phyloP scores from a whole-genome alignment of 2,797 vertebrate species.

The Streptopelia turtur region DNA sequence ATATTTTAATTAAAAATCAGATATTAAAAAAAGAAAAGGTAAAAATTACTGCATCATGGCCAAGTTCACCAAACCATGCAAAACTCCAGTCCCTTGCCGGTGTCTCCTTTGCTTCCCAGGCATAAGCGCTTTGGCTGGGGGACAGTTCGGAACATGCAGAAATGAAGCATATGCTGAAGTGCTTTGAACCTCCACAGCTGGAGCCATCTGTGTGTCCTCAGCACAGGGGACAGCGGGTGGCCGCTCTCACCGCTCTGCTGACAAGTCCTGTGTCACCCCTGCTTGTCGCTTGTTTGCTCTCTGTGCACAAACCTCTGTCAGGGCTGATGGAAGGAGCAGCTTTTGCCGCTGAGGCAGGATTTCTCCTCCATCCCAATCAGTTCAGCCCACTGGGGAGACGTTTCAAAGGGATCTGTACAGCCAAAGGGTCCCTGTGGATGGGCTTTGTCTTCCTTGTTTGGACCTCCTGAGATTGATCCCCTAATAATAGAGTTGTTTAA shows the following conservation, averaged over 20 bases:
- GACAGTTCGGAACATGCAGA: neutral
- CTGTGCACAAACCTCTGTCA: neutral
- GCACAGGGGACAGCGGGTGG: rapidly evolving
- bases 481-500: neutral
- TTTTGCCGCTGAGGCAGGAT: neutral
- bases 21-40: neutral
- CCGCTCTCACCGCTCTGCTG: neutral
- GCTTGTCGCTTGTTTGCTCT: neutral
- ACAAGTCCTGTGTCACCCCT: rapidly evolving
- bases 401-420: neutral
- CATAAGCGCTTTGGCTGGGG: neutral
- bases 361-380: neutral
- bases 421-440: neutral
- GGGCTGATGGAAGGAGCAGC: neutral
- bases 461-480: neutral
- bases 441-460: rapidly evolving
- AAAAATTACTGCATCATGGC: neutral
- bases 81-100: neutral
- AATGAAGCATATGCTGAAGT: neutral
- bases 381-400: neutral
- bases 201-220: neutral
- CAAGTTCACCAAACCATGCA: neutral
- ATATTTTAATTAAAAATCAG: constrained; percentile 41
- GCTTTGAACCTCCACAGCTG: neutral
- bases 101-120: neutral